Percentiles rank a stretch among this genome's conserved stretches.
phyloP scores from a whole-genome alignment of 2,113 vertebrate species.

The Onychostoma macrolepis region DNA sequence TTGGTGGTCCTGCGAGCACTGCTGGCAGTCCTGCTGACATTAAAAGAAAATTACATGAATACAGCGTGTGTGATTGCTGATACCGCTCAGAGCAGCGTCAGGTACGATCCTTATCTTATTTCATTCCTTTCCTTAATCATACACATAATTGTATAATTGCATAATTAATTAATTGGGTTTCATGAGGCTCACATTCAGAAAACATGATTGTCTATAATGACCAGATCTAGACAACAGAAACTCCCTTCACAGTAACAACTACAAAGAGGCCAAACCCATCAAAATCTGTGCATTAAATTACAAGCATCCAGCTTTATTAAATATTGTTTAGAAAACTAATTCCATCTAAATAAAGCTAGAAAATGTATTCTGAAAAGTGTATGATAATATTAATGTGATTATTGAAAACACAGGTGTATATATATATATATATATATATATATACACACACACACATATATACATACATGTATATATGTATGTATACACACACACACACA shows the following conservation, averaged over 20 bases:
- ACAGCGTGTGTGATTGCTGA: neutral
- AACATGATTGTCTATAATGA: neutral
- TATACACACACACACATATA: no score
- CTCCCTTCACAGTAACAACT: neutral
- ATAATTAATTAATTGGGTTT: neutral
- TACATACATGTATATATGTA: no score
- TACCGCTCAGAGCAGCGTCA: neutral
- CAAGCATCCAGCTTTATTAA: neutral
- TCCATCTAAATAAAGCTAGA: neutral
- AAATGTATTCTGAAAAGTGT: neutral
- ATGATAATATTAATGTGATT: no score
- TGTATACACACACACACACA: no score
- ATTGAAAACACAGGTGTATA: no score
- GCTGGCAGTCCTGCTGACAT: neutral
- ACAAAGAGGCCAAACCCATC: neutral
- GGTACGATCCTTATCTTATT: neutral
- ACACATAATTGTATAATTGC: slow-evolving; percentile 11
- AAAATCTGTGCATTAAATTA: neutral
- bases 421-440: no score
- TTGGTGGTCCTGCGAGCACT: neutral
- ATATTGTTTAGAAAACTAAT: neutral
- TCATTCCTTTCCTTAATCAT: neutral
- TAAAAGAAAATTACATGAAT: neutral
- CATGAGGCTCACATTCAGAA: neutral
- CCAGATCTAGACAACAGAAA: neutral